Evolutionary conservation across 2,113 vertebrate genomes (phyloP), one percentile per base, ranked within the genome.

Genomic region (Pseudopodoces humilis): DNA sequence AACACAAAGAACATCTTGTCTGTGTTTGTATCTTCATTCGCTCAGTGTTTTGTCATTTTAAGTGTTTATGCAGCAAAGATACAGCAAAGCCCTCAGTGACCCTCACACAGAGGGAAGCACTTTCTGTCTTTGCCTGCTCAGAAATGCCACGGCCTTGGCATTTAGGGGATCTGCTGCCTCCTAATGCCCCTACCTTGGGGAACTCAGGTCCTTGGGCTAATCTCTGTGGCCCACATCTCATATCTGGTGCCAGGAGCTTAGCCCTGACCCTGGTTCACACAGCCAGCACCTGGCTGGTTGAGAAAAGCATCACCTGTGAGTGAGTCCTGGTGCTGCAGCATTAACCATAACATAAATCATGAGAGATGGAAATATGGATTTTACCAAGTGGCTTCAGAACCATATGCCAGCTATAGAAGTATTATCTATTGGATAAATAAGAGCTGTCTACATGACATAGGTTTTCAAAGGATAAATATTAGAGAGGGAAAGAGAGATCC

Each of bases 381-480:
- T 96, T 94, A 90, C 67, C 60, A 90, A 96, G 88, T 69, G 83
- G 25, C 90, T 96, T 84, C 90, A 74, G 71, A 94, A 96, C 0
- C 49, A 90, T 95, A 88, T 94, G 93, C 92, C 94, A 93, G 92
- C 96, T 94, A 90, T 20, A 96, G 95, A 94, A 96, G 95, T 94
- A 91, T 96, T 97, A 96, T 96, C 95, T 94, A 74, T 80, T 90
- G 80, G 93, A 86, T 95, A 96, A 97, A 95, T 95, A 96, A 96
- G 93, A 96, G 96, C 96, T 96, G 91, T 95, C 92, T 96, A 81
- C 84, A 94, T 96, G 96, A 97, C 95, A 97, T 67, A 41, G 93
- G 94, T 93, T 96, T 96, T 96, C 88, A 96, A 96, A 96, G 92
- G 93, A 96, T 94, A 94, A 92, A 96, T 96, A 97, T 96, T 94